A percentile compares a stretch with the other conserved stretches of the same genome.
phyloP scores from a whole-genome alignment of 2,797 vertebrate genomes.

The Paratrypauchen microcephalus region DNA sequence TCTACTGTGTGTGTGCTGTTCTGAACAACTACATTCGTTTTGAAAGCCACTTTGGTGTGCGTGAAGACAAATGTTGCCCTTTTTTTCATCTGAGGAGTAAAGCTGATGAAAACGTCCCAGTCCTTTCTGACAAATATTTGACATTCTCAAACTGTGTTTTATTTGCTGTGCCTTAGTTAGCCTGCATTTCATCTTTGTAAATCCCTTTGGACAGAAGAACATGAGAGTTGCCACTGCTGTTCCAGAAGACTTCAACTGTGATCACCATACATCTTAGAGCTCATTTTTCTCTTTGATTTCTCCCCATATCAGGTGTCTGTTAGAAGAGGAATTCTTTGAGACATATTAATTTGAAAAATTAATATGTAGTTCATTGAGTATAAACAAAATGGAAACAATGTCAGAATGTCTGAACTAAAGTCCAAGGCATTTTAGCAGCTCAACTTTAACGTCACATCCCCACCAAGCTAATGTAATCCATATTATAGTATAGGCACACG shows the following conservation, averaged over 20 bases:
- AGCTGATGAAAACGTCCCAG: slow-evolving; percentile 7
- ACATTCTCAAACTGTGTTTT: slow-evolving; percentile 17
- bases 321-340: not conserved
- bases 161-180: slow-evolving; percentile 17
- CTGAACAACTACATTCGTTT: slow-evolving; percentile 7
- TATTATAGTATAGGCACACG: not conserved
- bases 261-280: slow-evolving; percentile 17
- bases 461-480: not conserved
- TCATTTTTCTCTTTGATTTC: slow-evolving; percentile 19
- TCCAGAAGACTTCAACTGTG: slow-evolving; percentile 22
- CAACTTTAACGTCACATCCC: not conserved
- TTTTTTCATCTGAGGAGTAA: slow-evolving; percentile 21
- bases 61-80: slow-evolving; percentile 4
- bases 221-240: slow-evolving; percentile 10
- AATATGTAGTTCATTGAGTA: too few species aligned
- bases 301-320: slow-evolving; percentile 22
- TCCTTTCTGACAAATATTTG: slow-evolving; percentile 16
- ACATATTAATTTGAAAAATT: not conserved
- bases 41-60: slow-evolving; percentile 14
- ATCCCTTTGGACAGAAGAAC: slow-evolving; percentile 1
- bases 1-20: slow-evolving; percentile 1
- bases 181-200: slow-evolving; percentile 21
- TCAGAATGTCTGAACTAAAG: not conserved
- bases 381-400: not conserved
- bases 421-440: not conserved